Evolutionary conservation across 1,140 invertebrate species (phyloP).

Genomic region (Drosophila equinoxialis): DNA sequence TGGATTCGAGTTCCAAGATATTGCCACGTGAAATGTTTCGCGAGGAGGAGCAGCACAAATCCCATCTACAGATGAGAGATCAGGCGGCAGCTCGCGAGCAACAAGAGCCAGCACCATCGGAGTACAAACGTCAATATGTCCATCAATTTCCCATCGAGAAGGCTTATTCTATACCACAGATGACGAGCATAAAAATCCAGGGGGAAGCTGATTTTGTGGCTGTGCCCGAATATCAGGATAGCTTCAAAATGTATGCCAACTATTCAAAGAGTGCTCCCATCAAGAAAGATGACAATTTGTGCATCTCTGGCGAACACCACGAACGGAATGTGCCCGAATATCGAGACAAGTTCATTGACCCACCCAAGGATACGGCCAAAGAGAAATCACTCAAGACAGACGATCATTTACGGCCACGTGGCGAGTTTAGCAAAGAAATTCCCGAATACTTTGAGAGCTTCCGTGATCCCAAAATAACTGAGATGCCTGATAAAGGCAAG

Average conservation of each 20-base stretch:
- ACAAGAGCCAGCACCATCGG: slow-evolving; percentile 58
- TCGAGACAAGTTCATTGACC: slow-evolving; percentile 75
- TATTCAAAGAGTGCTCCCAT: slow-evolving; percentile 80
- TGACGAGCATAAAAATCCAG: slow-evolving; percentile 75
- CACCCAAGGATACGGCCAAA: slow-evolving; percentile 66
- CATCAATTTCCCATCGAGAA: slow-evolving; percentile 75
- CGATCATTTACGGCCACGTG: slow-evolving; percentile 71
- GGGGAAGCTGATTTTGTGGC: slow-evolving; percentile 64
- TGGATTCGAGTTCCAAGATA: slow-evolving; percentile 71
- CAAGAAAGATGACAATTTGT: slow-evolving; percentile 76
- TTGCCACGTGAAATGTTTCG: slow-evolving; percentile 69
- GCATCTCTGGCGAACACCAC: slow-evolving; percentile 62
- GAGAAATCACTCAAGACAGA: slow-evolving; percentile 73
- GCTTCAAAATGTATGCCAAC: slow-evolving; percentile 79
- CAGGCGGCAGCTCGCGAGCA: slow-evolving; percentile 47
- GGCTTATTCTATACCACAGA: slow-evolving; percentile 80
- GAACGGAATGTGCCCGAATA: slow-evolving; percentile 66
- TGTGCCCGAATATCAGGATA: slow-evolving; percentile 78
- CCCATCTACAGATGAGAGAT: slow-evolving; percentile 65
- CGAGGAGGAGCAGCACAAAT: slow-evolving; percentile 62
- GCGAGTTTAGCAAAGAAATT: slow-evolving; percentile 76
- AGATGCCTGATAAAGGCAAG: slow-evolving; percentile 79
- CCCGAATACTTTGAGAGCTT: slow-evolving; percentile 82
- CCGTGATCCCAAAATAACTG: slow-evolving; percentile 78
- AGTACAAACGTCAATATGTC: slow-evolving; percentile 75